phyloP scores from a whole-genome alignment of 1,140 invertebrate species.

The Solenopsis fugax region DNA sequence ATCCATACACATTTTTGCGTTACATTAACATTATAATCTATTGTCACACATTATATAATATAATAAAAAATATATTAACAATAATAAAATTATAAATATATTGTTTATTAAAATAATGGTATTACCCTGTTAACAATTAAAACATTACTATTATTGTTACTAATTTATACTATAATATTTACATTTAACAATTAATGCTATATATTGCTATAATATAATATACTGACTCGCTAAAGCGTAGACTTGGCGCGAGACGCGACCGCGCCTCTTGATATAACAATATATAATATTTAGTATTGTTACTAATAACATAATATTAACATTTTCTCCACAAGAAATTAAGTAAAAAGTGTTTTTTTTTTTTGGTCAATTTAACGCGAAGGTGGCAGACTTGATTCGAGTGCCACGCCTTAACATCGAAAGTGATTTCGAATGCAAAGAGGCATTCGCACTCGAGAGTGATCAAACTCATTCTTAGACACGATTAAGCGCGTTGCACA shows the following conservation, averaged over 20 bases:
- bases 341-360: not conserved
- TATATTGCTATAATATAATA: too few relatives aligned
- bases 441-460: not conserved
- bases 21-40: not conserved
- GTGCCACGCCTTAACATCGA: constrained; percentile 7
- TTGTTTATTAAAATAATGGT: not conserved
- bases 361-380: not conserved
- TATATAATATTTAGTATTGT: too few relatives aligned
- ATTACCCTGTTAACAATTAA: too few relatives aligned
- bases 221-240: too few relatives aligned
- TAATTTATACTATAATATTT: not conserved
- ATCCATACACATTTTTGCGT: not conserved
- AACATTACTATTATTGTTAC: not conserved
- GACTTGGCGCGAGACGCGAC: too few relatives aligned
- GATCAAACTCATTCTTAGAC: constrained; percentile 33
- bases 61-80: not conserved
- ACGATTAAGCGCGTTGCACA: constrained; percentile 10
- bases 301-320: not conserved
- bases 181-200: not conserved
- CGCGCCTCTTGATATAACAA: too few relatives aligned
- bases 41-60: not conserved
- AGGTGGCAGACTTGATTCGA: not conserved
- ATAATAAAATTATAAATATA: not conserved
- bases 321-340: not conserved
- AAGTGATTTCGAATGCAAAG: constrained; percentile 10